These are phyloP conservation scores for Betta splendens DNA, from an alignment of 2,797 vertebrate genomes.

Conservation along the genomic window DNA sequence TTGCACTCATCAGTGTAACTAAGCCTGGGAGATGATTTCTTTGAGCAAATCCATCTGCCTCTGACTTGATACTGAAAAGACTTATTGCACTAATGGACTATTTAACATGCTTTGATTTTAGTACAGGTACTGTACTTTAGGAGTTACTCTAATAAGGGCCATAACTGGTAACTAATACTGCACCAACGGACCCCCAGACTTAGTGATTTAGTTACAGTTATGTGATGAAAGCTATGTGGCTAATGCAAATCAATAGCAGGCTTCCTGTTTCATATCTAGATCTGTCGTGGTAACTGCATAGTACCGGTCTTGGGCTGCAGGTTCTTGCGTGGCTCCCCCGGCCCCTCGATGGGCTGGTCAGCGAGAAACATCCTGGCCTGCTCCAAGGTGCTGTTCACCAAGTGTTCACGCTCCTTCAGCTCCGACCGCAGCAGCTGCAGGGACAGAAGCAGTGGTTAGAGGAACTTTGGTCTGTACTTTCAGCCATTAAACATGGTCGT, in stretches of 20 bases:
- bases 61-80: too few species aligned
- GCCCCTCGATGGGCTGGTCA: conserved; percentile 96
- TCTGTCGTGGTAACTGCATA: neutral
- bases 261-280: neutral
- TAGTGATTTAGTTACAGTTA: too few species aligned
- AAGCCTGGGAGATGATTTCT: too few species aligned
- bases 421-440: conserved; percentile 87
- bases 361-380: conserved; percentile 94
- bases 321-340: conserved; percentile 92
- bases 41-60: too few species aligned
- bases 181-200: too few species aligned
- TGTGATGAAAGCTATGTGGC: neutral
- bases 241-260: neutral
- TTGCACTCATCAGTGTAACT: too few species aligned
- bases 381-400: conserved; percentile 89
- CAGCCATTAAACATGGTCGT: neutral
- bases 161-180: too few species aligned
- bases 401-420: conserved; percentile 90
- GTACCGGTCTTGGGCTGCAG: conserved; percentile 90
- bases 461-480: neutral
- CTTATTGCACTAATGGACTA: too few species aligned
- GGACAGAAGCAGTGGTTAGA: conserved; percentile 2
- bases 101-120: too few species aligned
- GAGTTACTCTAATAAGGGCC: too few species aligned
- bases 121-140: too few species aligned